These are phyloP conservation scores for Melolontha melolontha DNA, from an alignment of 2,888 invertebrate genomes.

Conservation along the genomic window DNA sequence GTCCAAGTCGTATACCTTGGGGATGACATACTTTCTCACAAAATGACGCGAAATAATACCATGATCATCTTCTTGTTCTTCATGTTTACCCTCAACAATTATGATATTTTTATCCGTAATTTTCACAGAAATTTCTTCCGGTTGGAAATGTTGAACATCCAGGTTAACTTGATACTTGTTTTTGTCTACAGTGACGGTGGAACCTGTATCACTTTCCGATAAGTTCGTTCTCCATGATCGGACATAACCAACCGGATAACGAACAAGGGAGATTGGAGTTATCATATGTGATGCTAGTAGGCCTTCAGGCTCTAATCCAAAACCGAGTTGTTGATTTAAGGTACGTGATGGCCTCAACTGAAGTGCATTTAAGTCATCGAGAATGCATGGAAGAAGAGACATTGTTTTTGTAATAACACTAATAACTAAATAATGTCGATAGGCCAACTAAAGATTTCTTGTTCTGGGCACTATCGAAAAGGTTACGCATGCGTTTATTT, in stretches of 20 bases:
- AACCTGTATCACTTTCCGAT: slow-evolving; percentile 68
- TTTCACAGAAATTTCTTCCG: slow-evolving; percentile 82
- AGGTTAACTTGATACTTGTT: slow-evolving; percentile 77
- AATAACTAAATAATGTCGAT: background rate
- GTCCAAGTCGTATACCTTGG: slow-evolving; percentile 78
- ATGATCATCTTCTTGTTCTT: slow-evolving; percentile 79
- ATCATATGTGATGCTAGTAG: slow-evolving; percentile 57
- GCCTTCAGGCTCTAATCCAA: slow-evolving; percentile 68
- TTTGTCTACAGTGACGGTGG: slow-evolving; percentile 70
- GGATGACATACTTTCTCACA: slow-evolving; percentile 77
- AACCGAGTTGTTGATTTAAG: slow-evolving; percentile 69
- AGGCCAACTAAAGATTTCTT: slow-evolving; percentile 10
- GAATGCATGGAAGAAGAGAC: slow-evolving; percentile 68
- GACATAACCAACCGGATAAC: slow-evolving; percentile 56
- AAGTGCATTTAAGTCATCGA: slow-evolving; percentile 69
- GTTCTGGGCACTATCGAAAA: background rate
- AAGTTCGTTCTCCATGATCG: slow-evolving; percentile 66
- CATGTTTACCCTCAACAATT: slow-evolving; percentile 82
- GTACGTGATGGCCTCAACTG: slow-evolving; percentile 64
- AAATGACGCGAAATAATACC: slow-evolving; percentile 82
- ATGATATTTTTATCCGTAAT: slow-evolving; percentile 73
- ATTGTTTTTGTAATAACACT: slow-evolving; percentile 54
- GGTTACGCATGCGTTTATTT: slow-evolving; percentile 4
- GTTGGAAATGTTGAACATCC: slow-evolving; percentile 81
- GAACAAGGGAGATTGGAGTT: slow-evolving; percentile 24